Evolutionary conservation across 2,113 vertebrate species (phyloP).

Genomic region (Balaeniceps rex): DNA sequence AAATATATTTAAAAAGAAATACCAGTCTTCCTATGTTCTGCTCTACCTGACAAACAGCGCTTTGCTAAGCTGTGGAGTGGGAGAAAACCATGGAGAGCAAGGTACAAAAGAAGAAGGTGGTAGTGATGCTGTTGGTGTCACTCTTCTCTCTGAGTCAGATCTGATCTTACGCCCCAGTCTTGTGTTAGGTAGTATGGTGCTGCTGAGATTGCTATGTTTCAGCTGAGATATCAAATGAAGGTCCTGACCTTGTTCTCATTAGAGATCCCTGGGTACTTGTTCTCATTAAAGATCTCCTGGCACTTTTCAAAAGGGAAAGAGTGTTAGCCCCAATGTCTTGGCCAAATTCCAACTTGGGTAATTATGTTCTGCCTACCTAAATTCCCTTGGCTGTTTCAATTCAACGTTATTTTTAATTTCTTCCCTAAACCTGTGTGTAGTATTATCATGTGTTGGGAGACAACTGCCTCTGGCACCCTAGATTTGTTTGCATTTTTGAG

Average conservation of each 20-base stretch:
- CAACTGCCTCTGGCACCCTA: neutral
- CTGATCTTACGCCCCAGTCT: slow-evolving; percentile 18
- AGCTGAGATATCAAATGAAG: slow-evolving; percentile 57
- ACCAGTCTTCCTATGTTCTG: neutral
- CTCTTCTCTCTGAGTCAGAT: slow-evolving; percentile 14
- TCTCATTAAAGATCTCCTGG: slow-evolving; percentile 68
- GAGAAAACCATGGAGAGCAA: neutral
- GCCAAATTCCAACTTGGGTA: slow-evolving; percentile 62
- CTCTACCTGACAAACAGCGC: neutral
- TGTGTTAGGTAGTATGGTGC: neutral
- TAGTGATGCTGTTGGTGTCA: neutral
- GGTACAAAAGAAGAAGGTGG: neutral
- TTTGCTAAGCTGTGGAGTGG: neutral
- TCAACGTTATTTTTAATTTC: slow-evolving; percentile 29
- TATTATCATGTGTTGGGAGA: neutral
- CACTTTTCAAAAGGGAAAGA: slow-evolving; percentile 57
- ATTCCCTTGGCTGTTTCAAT: slow-evolving; percentile 40
- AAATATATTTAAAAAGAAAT: neutral
- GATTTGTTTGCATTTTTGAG: neutral
- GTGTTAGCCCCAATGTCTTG: slow-evolving; percentile 54
- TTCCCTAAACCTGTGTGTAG: neutral
- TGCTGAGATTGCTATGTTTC: slow-evolving; percentile 55
- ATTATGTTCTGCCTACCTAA: slow-evolving; percentile 60
- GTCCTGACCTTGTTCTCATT: slow-evolving; percentile 60
- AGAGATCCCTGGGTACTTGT: slow-evolving; percentile 62